A percentile compares a stretch with the other conserved stretches of the same genome.
Conservation (phyloP, 2,888 invertebrate species). For the Mythimna loreyi region DNA sequence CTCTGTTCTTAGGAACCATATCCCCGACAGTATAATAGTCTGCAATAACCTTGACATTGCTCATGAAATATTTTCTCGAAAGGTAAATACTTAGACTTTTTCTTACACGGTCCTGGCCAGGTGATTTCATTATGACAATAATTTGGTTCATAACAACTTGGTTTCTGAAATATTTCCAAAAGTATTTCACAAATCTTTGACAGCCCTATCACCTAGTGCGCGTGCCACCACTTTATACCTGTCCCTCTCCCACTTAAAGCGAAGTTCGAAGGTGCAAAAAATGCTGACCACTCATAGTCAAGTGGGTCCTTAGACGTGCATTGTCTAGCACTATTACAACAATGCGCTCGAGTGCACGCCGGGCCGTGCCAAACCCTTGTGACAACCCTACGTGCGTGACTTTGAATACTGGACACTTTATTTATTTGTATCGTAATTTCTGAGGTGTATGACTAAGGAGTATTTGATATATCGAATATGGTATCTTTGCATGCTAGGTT, state of each 20-base stretch:
- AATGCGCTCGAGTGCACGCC: conserved; percentile 71
- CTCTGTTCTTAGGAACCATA: too few species aligned
- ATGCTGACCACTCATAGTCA: conserved; percentile 83
- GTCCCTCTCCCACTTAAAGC: conserved; percentile 51
- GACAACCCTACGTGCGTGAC: conserved; percentile 60
- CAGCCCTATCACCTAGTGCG: conserved; percentile 73
- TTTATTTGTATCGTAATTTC: conserved; percentile 34
- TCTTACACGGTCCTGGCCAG: neutral
- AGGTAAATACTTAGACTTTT: too few species aligned
- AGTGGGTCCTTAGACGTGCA: conserved; percentile 75
- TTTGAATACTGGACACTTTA: conserved; percentile 47
- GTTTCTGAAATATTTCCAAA: neutral
- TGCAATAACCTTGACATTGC: too few species aligned
- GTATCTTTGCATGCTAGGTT: conserved; percentile 1
- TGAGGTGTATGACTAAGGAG: neutral
- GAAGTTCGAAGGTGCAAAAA: conserved; percentile 74
- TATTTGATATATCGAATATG: conserved; percentile 12
- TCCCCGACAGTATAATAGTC: too few species aligned
- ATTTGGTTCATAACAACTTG: neutral
- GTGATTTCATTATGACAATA: neutral
- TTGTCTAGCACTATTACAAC: conserved; percentile 78
- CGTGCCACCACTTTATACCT: conserved; percentile 78
- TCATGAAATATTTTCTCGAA: too few species aligned
- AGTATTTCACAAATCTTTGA: neutral
- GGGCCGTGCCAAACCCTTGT: conserved; percentile 66